phyloP scores from a whole-genome alignment of 2,888 invertebrate species.

The Folsomia candida region DNA sequence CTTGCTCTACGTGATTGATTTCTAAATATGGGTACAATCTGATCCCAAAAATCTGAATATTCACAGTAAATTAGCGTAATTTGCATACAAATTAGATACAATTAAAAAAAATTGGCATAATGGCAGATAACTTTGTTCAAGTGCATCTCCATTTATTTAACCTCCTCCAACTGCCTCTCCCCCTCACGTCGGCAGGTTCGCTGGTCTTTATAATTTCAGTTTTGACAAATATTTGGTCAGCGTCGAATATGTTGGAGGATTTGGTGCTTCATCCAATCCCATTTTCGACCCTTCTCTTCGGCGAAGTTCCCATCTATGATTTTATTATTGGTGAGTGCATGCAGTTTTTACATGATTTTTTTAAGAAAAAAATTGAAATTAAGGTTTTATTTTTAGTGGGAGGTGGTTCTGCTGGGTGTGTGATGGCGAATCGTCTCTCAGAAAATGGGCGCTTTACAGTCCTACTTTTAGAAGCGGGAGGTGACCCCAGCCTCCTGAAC shows the following conservation, averaged over 20 bases:
- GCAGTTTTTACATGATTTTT: neutral
- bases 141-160: neutral
- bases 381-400: conserved; percentile 1
- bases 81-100: no score
- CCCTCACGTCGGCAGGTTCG: neutral
- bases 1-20: no score
- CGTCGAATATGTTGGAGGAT: neutral
- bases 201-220: neutral
- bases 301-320: conserved; percentile 1
- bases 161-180: neutral
- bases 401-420: conserved; percentile 3
- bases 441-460: neutral
- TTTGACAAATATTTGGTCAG: neutral
- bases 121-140: neutral
- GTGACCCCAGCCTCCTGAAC: conserved; percentile 4
- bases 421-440: conserved; percentile 8
- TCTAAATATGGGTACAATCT: no score
- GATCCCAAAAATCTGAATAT: no score
- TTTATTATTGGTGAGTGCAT: conserved; percentile 9
- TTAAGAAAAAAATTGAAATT: neutral
- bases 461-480: conserved; percentile 10
- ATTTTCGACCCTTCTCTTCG: no score
- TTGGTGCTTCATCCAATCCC: neutral
- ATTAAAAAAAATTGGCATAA: no score
- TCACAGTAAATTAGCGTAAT: no score